Conservation (phyloP, 2,113 vertebrate species). For the Psittacula cyanocephala region DNA sequence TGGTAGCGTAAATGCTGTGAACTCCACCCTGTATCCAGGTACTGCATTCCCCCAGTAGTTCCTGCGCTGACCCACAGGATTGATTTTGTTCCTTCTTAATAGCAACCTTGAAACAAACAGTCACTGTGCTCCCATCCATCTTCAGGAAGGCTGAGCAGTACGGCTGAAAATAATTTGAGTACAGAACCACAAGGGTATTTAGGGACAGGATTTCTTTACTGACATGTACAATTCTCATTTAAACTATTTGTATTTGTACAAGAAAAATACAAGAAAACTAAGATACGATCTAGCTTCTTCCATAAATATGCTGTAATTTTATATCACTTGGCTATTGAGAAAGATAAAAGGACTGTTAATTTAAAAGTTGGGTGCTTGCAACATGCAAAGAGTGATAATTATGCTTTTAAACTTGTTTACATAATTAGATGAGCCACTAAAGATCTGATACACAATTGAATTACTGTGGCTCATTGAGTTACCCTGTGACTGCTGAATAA, state of each 20-base stretch:
- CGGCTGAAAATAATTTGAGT: not conserved
- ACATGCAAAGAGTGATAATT: not conserved
- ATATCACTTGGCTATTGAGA: not conserved
- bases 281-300: not conserved
- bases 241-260: not conserved
- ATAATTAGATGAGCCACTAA: not conserved
- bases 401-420: not conserved
- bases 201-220: not conserved
- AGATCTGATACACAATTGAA: not conserved
- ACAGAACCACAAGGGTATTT: not conserved
- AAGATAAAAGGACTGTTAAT: not conserved
- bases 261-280: not conserved
- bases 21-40: not conserved
- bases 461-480: not conserved
- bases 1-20: not conserved
- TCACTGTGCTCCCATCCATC: not conserved
- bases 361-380: not conserved
- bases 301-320: not conserved
- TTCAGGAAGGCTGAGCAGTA: not conserved
- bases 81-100: conserved; percentile 11
- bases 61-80: not conserved
- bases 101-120: conserved; percentile 25
- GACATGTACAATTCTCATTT: not conserved
- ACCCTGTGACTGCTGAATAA: not conserved
- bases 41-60: not conserved